Evolutionary conservation across 2,113 vertebrate genomes (phyloP).

Genomic region (Tauraco erythrolophus): DNA sequence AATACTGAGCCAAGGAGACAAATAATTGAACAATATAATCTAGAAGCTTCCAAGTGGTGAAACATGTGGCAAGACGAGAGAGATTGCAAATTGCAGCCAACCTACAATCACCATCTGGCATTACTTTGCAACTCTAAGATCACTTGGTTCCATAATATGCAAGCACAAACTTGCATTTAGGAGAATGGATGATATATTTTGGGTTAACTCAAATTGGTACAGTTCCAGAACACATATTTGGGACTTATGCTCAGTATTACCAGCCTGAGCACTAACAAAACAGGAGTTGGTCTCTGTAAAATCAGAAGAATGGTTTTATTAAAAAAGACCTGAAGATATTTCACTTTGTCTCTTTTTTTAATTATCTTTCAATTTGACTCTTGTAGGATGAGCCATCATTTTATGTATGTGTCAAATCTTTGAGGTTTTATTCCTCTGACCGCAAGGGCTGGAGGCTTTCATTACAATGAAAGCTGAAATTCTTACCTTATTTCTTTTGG

Average conservation of each 20-base stretch:
- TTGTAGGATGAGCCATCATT: not conserved
- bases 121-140: not conserved
- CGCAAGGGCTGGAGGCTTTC: not conserved
- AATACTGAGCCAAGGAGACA: not conserved
- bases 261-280: not conserved
- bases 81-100: not conserved
- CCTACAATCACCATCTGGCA: slow-evolving; percentile 19
- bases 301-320: not conserved
- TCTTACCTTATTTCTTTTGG: not conserved
- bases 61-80: slow-evolving; percentile 15
- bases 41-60: slow-evolving; percentile 18
- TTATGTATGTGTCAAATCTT: not conserved
- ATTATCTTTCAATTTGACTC: not conserved
- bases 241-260: not conserved
- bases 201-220: not conserved
- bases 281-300: not conserved
- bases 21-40: slow-evolving; percentile 10
- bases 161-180: slow-evolving; percentile 20
- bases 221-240: not conserved
- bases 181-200: not conserved
- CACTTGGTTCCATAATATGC: not conserved
- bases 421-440: not conserved
- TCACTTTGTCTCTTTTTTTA: not conserved
- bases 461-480: not conserved
- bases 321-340: not conserved